Base-by-base conservation (phyloP, 2,888 invertebrate genomes). In the Blomia tropicalis region DNA sequence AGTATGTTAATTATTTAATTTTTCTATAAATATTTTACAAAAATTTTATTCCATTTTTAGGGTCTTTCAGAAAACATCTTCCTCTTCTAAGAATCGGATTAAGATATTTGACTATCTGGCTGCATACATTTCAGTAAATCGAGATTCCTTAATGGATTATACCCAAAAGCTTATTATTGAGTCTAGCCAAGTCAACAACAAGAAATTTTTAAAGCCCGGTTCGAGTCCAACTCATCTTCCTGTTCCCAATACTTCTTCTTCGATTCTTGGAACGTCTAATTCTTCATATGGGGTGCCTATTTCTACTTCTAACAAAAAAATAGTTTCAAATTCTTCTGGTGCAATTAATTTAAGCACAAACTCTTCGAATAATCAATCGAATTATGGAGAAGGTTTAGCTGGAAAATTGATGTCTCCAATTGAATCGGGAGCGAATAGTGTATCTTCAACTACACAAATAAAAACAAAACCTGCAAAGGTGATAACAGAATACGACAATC, bases 331-430 rank as follows among this genome's bases (percentile, higher is more conserved):
- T n/a, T 11, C 23, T 47, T 22, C 51, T 19, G 51, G 51, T 2
- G 56, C 56, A 1, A 56, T 56, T 22, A 56, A 56, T 36, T 30
- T 56, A 11, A 32, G 56, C 23, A 56, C 56, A 31, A 27, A 14
- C 14, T n/a, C n/a, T n/a, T n/a, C n/a, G n/a, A 29, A 56, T 36
- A 56, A 56, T 36, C 25, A 27, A 19, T n/a, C n/a, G n/a, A 2
- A 7, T 2, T 56, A 27, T 56, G 14, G 14, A 19, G 56, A 56
- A 56, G 56, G 56, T 19, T 25, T 56, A 11, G 56, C 56, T 4
- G 29, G 31, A 14, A 56, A 56, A 25, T 36, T 56, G 29, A 56
- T 56, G 56, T 36, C 36, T 36, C 17, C 36, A 36, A 36, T 44
- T 44, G 44, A 47, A 47, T 47, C 47, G 47, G 22, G 2, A 11